Evolutionary conservation across 2,888 invertebrate genomes (phyloP).

Genomic region (Harpalus rufipes): DNA sequence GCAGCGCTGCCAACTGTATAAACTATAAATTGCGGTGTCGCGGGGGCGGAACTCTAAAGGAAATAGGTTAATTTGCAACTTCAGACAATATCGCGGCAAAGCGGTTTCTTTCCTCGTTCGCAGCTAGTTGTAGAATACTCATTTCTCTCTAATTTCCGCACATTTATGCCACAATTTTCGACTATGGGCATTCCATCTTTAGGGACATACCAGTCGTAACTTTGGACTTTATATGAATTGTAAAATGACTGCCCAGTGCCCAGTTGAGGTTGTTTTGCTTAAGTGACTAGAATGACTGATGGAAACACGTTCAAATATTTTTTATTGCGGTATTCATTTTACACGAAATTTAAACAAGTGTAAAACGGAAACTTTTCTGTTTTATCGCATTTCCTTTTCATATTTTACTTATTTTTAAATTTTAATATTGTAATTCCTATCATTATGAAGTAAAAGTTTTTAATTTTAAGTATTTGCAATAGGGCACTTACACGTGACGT

Average conservation of each 20-base stretch:
- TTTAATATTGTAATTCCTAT: not conserved
- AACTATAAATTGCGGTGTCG: constrained; percentile 60
- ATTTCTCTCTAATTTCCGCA: constrained; percentile 61
- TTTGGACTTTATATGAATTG: constrained; percentile 63
- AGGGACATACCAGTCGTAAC: constrained; percentile 46
- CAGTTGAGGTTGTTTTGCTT: constrained; percentile 32
- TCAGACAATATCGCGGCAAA: constrained; percentile 55
- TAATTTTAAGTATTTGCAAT: no score
- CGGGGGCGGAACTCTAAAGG: constrained; percentile 58
- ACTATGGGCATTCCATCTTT: constrained; percentile 53
- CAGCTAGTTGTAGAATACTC: constrained; percentile 61
- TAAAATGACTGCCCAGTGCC: constrained; percentile 49
- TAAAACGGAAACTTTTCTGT: not conserved
- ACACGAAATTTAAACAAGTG: not conserved
- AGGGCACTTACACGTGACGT: no score
- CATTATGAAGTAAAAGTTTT: no score
- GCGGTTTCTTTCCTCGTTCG: constrained; percentile 53
- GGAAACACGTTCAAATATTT: not conserved
- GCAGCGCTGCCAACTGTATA: constrained; percentile 50
- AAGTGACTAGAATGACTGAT: constrained; percentile 8
- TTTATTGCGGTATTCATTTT: not conserved
- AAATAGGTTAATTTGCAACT: constrained; percentile 66
- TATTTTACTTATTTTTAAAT: not conserved
- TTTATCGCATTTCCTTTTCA: not conserved
- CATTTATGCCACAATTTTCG: constrained; percentile 59